Evolutionary conservation across 2,113 vertebrate genomes (phyloP).

Genomic region (Tiliqua scincoides): DNA sequence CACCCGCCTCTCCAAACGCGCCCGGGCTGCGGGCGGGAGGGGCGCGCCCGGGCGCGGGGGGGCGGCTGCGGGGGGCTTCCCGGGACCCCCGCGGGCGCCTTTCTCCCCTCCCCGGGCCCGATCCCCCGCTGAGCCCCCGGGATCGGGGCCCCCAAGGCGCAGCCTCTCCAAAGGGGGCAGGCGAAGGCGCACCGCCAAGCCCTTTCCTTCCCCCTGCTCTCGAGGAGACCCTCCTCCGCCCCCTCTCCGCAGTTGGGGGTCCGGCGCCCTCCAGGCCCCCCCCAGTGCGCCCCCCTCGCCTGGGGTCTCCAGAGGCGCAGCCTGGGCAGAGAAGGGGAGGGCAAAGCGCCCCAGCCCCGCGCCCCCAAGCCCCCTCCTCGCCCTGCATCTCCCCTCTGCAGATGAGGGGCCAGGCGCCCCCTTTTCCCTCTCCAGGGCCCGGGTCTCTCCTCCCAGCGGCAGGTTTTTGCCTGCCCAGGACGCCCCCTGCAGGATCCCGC

Average conservation of each 20-base stretch:
- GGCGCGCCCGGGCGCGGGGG: background rate
- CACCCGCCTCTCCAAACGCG: slow-evolving; percentile 36
- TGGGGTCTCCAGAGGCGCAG: too few relatives aligned
- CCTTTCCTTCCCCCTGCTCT: background rate
- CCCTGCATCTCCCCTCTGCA: background rate
- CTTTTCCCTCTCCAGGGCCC: slow-evolving; percentile 37
- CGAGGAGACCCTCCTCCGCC: background rate
- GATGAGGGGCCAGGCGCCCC: too few relatives aligned
- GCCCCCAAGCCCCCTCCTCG: background rate
- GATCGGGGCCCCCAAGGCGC: too few relatives aligned
- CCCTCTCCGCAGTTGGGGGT: background rate
- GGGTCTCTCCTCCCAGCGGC: slow-evolving; percentile 66
- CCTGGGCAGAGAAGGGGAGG: too few relatives aligned
- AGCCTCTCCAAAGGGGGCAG: too few relatives aligned
- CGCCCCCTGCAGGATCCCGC: slow-evolving; percentile 92
- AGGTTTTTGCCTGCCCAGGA: slow-evolving; percentile 77
- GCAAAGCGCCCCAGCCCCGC: too few relatives aligned
- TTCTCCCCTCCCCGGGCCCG: slow-evolving; percentile 2
- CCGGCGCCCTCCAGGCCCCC: slow-evolving; percentile 31
- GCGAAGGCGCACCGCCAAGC: too few relatives aligned
- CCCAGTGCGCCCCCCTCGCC: too few relatives aligned
- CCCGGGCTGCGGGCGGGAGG: slow-evolving; percentile 33
- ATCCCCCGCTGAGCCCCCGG: slow-evolving; percentile 6
- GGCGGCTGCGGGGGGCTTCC: too few relatives aligned
- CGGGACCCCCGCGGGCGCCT: too few relatives aligned